A percentile compares a stretch with the other conserved stretches of the same genome.
Evolutionary conservation across 2,888 invertebrate genomes (phyloP).

Genomic region (Melipona bicolor): DNA sequence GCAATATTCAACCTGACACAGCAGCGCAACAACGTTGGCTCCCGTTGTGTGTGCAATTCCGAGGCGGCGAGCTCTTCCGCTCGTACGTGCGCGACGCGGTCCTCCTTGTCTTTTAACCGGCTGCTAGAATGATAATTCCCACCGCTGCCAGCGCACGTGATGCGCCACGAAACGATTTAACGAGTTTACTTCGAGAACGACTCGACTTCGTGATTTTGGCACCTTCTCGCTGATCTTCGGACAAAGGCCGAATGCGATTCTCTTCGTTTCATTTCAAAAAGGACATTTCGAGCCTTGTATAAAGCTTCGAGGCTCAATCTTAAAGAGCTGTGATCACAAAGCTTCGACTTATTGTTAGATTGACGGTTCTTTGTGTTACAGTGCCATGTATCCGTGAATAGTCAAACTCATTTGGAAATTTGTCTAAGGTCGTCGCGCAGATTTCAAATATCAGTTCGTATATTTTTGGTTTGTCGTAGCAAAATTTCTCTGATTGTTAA

Average conservation of each 20-base stretch:
- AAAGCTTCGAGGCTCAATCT: no score
- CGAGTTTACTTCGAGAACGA: constrained; percentile 11
- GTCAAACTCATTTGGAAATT: no score
- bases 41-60: neutral
- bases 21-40: neutral
- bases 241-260: neutral
- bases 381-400: no score
- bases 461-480: no score
- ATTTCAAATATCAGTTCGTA: no score
- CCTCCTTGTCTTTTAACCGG: constrained; percentile 6
- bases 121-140: constrained; percentile 59
- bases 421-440: no score
- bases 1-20: constrained; percentile 44
- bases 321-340: no score
- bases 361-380: no score
- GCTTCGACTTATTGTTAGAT: no score
- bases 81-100: neutral
- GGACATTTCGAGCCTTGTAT: neutral
- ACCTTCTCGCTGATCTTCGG: neutral
- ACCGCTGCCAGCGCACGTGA: neutral
- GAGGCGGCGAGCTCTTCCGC: neutral
- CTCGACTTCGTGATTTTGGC: neutral
- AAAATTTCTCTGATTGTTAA: no score
- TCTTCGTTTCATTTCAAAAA: neutral
- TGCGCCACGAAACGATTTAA: constrained; percentile 34